Evolutionary conservation across 2,113 vertebrate species (phyloP), one percentile per base, ranked within the genome.

Genomic region (Elachura formosa): DNA sequence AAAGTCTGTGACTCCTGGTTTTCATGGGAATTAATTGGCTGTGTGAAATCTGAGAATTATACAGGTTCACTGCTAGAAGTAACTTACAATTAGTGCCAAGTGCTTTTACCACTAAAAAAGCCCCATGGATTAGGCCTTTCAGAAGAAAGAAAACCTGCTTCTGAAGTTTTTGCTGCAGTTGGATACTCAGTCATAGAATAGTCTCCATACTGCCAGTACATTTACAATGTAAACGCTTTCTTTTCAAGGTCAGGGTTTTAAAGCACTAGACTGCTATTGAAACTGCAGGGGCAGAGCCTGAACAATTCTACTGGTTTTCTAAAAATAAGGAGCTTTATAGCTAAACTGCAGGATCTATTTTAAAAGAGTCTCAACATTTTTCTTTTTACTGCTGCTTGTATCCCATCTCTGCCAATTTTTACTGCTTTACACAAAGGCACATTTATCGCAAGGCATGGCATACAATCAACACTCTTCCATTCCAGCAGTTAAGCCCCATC

Each of bases 261-360:
- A 97, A 97, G 96, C 94, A 80, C 96, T 95, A 84, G 85, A 95
- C 95, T 91, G 94, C 93, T 87, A 95, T 58, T 97, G 95, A 97
- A 97, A 97, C 94, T 84, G 92, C 95, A 96, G 96, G 96, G 94
- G 94, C 89, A 97, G 95, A 96, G 89, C 93, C 36, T 34, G 95
- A 96, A 96, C 94, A 95, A 95, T 97, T 95, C 92, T 81, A 61
- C 95, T 81, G 80, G 92, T 89, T 75, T 96, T 96, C 91, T 95
- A 94, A 98, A 97, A 97, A 96, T 97, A 97, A 96, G 95, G 74
- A 90, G 91, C 87, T 97, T 97, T 97, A 95, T 96, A 97, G 93
- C 84, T 90, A 95, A 96, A 97, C 90, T 89, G 87, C 89, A 96
- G 94, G 95, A 97, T 94, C 81, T 77, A 86, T 92, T 87, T 97